phyloP scores from a whole-genome alignment of 2,113 vertebrate genomes.

The Ictidomys tridecemlineatus region DNA sequence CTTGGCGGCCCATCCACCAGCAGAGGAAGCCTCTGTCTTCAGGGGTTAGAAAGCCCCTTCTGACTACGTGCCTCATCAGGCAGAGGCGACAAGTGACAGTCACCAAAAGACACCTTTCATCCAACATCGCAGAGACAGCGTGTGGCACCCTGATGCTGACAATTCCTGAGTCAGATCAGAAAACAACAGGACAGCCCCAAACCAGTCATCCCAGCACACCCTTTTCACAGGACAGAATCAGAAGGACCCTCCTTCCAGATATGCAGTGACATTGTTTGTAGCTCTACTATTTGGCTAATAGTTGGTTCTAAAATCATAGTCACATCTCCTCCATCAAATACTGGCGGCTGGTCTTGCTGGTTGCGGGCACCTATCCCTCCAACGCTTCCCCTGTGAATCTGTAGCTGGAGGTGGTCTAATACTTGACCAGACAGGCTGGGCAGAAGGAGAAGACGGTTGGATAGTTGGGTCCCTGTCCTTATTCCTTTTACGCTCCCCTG shows the following conservation, averaged over 20 bases:
- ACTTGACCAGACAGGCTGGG: background rate
- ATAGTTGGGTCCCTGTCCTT: background rate
- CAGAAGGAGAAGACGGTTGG: background rate
- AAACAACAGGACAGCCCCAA: background rate
- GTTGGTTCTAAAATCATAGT: background rate
- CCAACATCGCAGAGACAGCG: fast-evolving
- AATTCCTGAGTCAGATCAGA: background rate
- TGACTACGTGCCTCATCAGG: background rate
- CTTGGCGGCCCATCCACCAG: background rate
- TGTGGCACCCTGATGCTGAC: fast-evolving
- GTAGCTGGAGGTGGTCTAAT: background rate
- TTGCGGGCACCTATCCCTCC: background rate
- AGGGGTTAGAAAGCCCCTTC: background rate
- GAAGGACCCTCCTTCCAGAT: background rate
- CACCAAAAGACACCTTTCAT: background rate
- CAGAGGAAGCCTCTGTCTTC: background rate
- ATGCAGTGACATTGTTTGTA: background rate
- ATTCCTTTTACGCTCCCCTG: background rate
- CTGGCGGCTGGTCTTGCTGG: background rate
- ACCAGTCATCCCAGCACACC: background rate
- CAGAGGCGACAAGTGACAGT: background rate
- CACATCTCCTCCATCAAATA: background rate
- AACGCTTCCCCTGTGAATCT: background rate
- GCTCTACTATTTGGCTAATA: background rate
- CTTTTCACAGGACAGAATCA: background rate